phyloP scores from a whole-genome alignment of 1,140 invertebrate species.

The Drosophila athabasca region DNA sequence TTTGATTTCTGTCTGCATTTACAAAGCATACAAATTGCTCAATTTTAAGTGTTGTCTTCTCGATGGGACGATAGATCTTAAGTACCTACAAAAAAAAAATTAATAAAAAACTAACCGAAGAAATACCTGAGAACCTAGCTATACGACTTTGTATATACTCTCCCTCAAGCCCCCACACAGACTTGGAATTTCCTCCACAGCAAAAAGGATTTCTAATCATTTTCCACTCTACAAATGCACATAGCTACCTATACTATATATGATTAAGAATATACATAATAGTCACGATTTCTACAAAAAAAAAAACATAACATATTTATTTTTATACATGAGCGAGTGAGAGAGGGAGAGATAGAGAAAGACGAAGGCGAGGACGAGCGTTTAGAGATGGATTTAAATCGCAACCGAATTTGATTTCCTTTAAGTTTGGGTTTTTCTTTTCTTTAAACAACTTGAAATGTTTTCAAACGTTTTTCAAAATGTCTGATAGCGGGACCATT shows the following conservation, averaged over 20 bases:
- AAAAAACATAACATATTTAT: slow-evolving; percentile 59
- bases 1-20: slow-evolving; percentile 28
- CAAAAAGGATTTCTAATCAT: slow-evolving; percentile 38
- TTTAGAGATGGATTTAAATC: slow-evolving; percentile 36
- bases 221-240: slow-evolving; percentile 66
- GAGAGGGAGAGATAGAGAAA: slow-evolving; percentile 12
- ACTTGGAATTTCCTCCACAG: slow-evolving; percentile 58
- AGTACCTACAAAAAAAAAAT: slow-evolving; percentile 57
- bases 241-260: slow-evolving; percentile 59
- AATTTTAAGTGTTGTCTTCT: slow-evolving; percentile 32
- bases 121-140: slow-evolving; percentile 67
- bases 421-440: slow-evolving; percentile 63
- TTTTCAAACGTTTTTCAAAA: slow-evolving; percentile 83
- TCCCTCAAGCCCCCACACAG: slow-evolving; percentile 58
- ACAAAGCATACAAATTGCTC: slow-evolving; percentile 57
- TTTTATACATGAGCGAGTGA: slow-evolving; percentile 71
- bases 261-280: slow-evolving; percentile 51
- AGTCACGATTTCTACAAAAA: slow-evolving; percentile 59
- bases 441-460: slow-evolving; percentile 74
- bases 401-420: slow-evolving; percentile 55
- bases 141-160: slow-evolving; percentile 50
- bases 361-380: slow-evolving; percentile 21
- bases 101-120: slow-evolving; percentile 36
- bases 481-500: slow-evolving; percentile 84
- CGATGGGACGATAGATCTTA: slow-evolving; percentile 53